Base-by-base conservation (phyloP, 1,140 invertebrate species). In the Lineus longissimus region DNA sequence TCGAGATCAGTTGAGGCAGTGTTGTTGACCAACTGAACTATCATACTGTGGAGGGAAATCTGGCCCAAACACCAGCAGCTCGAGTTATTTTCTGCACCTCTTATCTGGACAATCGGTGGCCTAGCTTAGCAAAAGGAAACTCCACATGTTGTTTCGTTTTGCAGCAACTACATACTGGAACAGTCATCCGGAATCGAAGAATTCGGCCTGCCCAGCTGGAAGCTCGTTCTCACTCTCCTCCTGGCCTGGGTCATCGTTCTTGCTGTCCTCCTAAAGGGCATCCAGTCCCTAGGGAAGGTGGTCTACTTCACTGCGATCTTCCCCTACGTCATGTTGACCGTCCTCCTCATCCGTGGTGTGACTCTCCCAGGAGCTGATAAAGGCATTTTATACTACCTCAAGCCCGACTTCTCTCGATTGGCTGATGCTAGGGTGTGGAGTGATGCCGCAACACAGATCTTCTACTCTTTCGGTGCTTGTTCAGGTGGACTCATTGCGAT, bases 401-500 rank as follows among this genome's bases (percentile, higher is more conserved):
- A 76, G 62, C 76, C 76, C 0, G 66, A 78, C 56, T 74, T 74
- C 55, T 13, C 55, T 19, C 67, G 67, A 43, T 63, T 79, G 0
- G 43, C 66, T 2, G 73, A 80, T 60, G 67, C 74, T 11, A 62
- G 73, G 63, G 73, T 93, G 0, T 95, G 94, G 93, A 90, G 94
- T 29, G 93, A 94, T 80, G 93, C 93, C 9, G 90, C 91, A 15
- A 92, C 91, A 11, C 94, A 96, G 83, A 94, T 93, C 60, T 95
- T 97, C 79, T 95, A 94, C 81, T 94, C 93, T 0, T 88, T 96
- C 57, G 92, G 93, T 57, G 90, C 94, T 47, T 91, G 92, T 1
- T 93, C 94, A 70, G 94, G 94, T n/a, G 93, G 92, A 7, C 91
- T 95, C 85, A 94, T 96, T 72, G 92, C 92, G 70, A 95, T 95